Base-by-base conservation (phyloP, 2,888 invertebrate genomes). In the Panopea generosa region DNA sequence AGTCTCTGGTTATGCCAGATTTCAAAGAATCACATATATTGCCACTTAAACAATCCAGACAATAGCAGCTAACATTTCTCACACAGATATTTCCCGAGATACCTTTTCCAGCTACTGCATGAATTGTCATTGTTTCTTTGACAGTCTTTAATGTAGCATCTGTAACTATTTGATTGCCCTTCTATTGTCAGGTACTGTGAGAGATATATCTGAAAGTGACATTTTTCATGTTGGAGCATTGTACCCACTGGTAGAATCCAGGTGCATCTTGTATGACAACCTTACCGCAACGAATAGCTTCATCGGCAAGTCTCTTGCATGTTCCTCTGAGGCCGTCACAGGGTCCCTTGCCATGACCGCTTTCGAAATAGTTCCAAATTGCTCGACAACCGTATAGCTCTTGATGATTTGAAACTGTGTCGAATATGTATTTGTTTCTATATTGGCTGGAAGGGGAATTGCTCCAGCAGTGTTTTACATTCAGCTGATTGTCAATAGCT, bases 401-500 rank as follows among this genome's bases (percentile, higher is more conserved):
- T 16, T 66, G 43, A 45, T 80, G 79, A 22, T 70, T 62, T 16
- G 68, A 33, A 11, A 80, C 49, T 6, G 52, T 7, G 22, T 77
- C 29, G 47, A 83, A 83, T 6, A 83, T 83, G 22, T 61, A 45
- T 33, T 68, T 74, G 45, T 83, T 83, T n/a, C 82, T 50, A 56
- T 84, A 84, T 53, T 84, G 84, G 33, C 72, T 73, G 14, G 80
- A 60, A 2, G 77, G 77, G 14, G 72, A 70, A 33, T 84, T 82
- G 50, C 75, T 81, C 82, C 72, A 80, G 65, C 72, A 80, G 20
- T 82, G 75, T 16, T 81, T 65, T 14, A 14, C 20, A 9, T 47
- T 50, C 18, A 80, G 45, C 11, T 61, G 33, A 18, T 47, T 24
- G 14, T 65, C 68, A 0, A 77, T 63, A 45, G 57, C 47, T 61